A percentile compares a stretch with the other conserved stretches of the same genome.
Evolutionary conservation across 2,888 invertebrate genomes (phyloP).

Genomic region (Capitulum mitella): DNA sequence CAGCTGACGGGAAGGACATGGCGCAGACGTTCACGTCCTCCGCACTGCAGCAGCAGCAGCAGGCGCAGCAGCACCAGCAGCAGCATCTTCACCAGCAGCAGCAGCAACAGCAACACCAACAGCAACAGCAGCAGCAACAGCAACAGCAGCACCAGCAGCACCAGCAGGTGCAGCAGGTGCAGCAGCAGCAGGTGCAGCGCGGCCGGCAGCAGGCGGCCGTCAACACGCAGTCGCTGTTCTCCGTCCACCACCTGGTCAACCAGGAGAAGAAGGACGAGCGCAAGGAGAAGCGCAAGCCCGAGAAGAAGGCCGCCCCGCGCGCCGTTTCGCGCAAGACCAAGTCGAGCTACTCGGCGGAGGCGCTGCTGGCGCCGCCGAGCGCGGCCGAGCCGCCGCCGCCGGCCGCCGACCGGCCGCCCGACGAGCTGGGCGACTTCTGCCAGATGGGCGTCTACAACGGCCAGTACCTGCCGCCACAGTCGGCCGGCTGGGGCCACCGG

Average conservation of each 20-base stretch:
- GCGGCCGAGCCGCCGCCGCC: neutral
- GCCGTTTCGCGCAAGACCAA: neutral
- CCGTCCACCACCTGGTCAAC: conserved; percentile 10
- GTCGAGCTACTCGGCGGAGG: conserved; percentile 11
- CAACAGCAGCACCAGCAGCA: neutral
- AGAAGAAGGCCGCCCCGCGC: neutral
- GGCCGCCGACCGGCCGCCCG: neutral
- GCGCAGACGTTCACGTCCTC: neutral
- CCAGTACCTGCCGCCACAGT: conserved; percentile 1
- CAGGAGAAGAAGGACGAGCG: neutral
- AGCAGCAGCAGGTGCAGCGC: neutral
- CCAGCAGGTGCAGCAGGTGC: neutral
- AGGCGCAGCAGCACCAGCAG: neutral
- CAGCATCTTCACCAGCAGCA: neutral
- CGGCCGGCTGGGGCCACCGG: neutral
- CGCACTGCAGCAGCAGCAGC: neutral
- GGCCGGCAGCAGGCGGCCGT: neutral
- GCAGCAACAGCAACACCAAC: neutral
- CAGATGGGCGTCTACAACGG: neutral
- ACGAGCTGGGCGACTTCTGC: neutral
- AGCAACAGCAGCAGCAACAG: neutral
- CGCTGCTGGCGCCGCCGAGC: neutral
- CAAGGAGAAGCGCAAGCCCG: conserved; percentile 5
- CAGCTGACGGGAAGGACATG: neutral
- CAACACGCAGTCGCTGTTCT: neutral